Conservation (phyloP, 2,888 invertebrate genomes). For the Vesta saturnalis region DNA sequence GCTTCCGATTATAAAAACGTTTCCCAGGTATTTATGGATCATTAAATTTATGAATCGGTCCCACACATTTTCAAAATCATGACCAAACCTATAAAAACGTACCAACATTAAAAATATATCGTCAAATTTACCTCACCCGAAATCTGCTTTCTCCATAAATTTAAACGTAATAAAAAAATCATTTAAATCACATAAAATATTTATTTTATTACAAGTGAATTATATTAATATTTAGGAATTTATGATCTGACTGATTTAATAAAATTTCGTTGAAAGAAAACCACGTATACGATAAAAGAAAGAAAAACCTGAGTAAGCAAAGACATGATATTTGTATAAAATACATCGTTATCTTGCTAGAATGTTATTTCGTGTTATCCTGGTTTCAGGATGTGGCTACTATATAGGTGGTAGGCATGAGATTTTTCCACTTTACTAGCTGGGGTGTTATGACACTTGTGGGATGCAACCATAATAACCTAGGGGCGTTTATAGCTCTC, state of each 20-base stretch:
- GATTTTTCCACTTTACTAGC: constrained; percentile 41
- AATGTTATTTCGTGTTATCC: constrained; percentile 32
- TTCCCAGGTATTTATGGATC: no score
- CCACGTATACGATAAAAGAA: no score
- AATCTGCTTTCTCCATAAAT: no score
- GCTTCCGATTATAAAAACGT: no score
- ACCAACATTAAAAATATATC: no score
- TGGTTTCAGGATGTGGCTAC: constrained; percentile 37
- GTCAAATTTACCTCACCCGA: no score
- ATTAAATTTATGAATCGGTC: no score
- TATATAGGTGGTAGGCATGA: constrained; percentile 24
- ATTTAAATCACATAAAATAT: no score
- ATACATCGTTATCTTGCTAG: constrained; percentile 24
- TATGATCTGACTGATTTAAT: neutral
- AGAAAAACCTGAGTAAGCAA: neutral
- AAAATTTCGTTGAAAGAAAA: neutral
- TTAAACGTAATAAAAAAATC: no score
- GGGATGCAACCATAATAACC: constrained; percentile 40
- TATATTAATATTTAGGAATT: neutral
- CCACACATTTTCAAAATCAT: no score
- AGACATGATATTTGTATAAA: constrained; percentile 28
- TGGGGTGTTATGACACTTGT: constrained; percentile 42
- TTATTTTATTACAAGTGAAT: neutral
- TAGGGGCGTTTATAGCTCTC: constrained; percentile 40
- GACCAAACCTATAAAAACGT: no score